phyloP scores from a whole-genome alignment of 2,797 vertebrate genomes.

The Morus bassanus region DNA sequence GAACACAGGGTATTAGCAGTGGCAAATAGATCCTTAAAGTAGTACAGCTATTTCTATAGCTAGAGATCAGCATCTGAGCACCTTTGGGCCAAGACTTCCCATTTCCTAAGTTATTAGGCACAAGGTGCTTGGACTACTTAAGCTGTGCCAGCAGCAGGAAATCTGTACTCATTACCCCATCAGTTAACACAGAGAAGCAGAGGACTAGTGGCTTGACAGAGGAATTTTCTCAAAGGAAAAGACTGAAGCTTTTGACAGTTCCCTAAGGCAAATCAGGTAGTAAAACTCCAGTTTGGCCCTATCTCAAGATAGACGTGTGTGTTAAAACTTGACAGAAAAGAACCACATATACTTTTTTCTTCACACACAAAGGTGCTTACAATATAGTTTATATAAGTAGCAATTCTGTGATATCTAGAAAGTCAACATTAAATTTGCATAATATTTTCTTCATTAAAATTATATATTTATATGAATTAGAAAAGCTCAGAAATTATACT shows the following conservation, averaged over 20 bases:
- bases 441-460: background rate
- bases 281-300: background rate
- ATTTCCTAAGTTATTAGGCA: background rate
- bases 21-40: background rate
- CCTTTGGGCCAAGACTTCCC: background rate
- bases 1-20: background rate
- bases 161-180: background rate
- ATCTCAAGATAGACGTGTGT: background rate
- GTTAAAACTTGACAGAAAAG: background rate
- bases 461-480: background rate
- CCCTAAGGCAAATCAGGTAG: background rate
- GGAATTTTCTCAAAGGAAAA: background rate
- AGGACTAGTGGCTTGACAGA: background rate
- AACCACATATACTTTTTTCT: background rate
- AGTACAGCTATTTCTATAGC: background rate
- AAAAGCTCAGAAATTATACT: background rate
- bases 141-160: background rate
- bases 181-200: background rate
- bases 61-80: background rate
- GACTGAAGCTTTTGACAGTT: background rate
- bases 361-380: background rate
- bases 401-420: background rate
- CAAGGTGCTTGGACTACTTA: background rate
- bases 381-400: background rate
- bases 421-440: background rate